Base-by-base conservation (phyloP, 2,113 vertebrate species). In the Mola mola region DNA sequence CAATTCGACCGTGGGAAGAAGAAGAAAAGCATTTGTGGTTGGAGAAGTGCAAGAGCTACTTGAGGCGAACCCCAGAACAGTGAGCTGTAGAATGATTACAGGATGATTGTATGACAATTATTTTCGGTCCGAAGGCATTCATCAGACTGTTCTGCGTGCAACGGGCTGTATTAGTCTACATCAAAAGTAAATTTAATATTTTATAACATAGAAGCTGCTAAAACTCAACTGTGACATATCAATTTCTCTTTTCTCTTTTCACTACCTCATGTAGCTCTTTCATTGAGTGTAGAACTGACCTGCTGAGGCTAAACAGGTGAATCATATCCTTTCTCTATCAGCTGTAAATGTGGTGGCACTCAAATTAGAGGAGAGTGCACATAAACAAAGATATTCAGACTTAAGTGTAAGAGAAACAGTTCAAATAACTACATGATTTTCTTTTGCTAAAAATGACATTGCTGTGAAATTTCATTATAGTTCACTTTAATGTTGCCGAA, bases 41-140 rank as follows among this genome's bases (percentile, higher is more conserved):
- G 9, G 28, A 9, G 28, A 29, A 5, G 9, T 9, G 28, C 9
- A 29, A 9, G 1, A 55, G 61, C n/a, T n/a, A n/a, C n/a, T n/a
- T n/a, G n/a, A n/a, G n/a, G n/a, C n/a, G n/a, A n/a, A 55, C 33
- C 53, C n/a, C 55, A 34, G 4, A 49, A 31, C 16, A 46, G 16
- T 67, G 16, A 19, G 21, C 41, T 57, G 28, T 36, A 52, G 3
- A 49, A 22, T 33, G 25, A 61, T 47, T 40, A 21, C 42, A 55
- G 41, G 40, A 26, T 38, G 17, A 65, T 49, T 47, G 38, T 7
- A 24, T 42, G 15, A 11, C 24, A 50, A 38, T 50, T 36, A 41
- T 20, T 6, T 28, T 33, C n/a, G 19, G 16, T 52, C 58, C 17
- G 26, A n/a, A 38, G 47, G 37, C 41, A 74, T 22, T 51, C 47